Base-by-base conservation (phyloP, 64 coral and sea anemone species). In the Astreopora myriophthalma region DNA sequence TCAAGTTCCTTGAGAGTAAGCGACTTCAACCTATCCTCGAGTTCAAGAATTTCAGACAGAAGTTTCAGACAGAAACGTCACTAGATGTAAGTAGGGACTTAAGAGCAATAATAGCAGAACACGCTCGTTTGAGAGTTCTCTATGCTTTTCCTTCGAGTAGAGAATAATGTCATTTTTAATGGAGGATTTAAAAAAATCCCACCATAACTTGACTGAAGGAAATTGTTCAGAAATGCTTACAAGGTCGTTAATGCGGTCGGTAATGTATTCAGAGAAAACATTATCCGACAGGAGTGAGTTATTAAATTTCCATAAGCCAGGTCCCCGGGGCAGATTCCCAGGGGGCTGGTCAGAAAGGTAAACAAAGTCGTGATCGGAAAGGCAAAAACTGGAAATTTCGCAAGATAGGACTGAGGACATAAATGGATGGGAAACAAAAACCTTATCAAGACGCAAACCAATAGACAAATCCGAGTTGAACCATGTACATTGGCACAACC, bases 351-450 rank as follows among this genome's bases (percentile, higher is more conserved):
- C 7, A 8, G 1, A 3, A 46, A 67, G 35, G 40, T 23, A 16
- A 25, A 69, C 84, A 86, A 10, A 38, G 31, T 86, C 84, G 12
- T 86, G 67, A 42, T 86, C 84, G 19, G 84, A 86, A 69, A 71
- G 71, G 27, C 66, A 69, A 69, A 25, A 69, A 32, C 26, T 1
- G 6, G 8, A 32, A 32, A 69, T 69, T 29, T 23, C 9, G 7
- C 29, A 68, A 71, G 40, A 42, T 19, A 1, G 6, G 64, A 63
- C 8, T 7, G 30, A 89, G 26, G 29, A 1, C 12, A 37, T 19
- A 22, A 75, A 3, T 2, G 5, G 3, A 39, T 25, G 24, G 52
- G 75, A 91, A 34, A 91, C 44, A 33, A 40, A 81, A 72, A 89
- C 60, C 22, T 55, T 68, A 38, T 89, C 86, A 5, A 76, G 13